Evolutionary conservation across 1,140 invertebrate species (phyloP), one percentile per base, ranked within the genome.

Genomic region (Ceratina japonica): DNA sequence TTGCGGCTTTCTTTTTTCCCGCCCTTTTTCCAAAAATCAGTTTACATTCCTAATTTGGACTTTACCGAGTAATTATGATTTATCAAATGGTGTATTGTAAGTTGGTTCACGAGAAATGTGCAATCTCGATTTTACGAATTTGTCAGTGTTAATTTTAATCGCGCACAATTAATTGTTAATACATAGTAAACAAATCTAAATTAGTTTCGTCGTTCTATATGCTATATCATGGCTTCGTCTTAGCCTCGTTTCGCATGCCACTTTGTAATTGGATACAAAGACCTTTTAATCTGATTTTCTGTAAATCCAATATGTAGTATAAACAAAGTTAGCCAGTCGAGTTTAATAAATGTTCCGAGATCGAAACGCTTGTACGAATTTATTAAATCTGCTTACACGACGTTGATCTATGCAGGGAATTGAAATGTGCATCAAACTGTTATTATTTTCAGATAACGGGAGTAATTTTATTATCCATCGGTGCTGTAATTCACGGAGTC

Each of bases 391-490:
- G 63, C 24, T 51, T 44, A n/a, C 12, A 44, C 20, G 18, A 44
- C n/a, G 31, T 51, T 65, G 7, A 65, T 65, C 51, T 18, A 27
- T 71, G 31, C 31, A 59, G 2, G 56, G 8, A 66, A 31, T 77
- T 61, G 13, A 37, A 24, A 18, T 15, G n/a, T 52, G 8, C 12
- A 20, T 18, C 0, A 15, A 52, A 70, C 59, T 61, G n/a, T 64
- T 83, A 1, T 84, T 61, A 54, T 81, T 84, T 85, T 65, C 87
- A 96, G 95, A 94, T 96, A 81, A 95, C 95, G 65, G 95, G 95
- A 51, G 94, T 96, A 82, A 94, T 95, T 63, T 91, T 96, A 59
- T 90, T 96, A 80, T 93, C 93, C 22, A 94, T 96, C 75, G 96
- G 96, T 76, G 93, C 93, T 62, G 93, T 94, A 10, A 94, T 96